phyloP scores from a whole-genome alignment of 2,113 vertebrate species.

The Nanorana parkeri region DNA sequence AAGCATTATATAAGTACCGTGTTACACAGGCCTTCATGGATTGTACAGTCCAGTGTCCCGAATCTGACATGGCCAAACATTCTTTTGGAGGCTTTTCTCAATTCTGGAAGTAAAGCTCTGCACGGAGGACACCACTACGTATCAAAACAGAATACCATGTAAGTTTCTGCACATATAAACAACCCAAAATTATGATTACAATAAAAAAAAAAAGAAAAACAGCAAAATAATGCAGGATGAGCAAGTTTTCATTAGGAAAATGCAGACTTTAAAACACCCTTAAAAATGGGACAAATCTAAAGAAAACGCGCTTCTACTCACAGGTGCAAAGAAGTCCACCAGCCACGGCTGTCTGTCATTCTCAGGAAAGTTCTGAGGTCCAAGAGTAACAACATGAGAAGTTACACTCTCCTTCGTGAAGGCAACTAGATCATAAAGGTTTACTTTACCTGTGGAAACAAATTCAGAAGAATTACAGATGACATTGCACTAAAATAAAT shows the following conservation, averaged over 20 bases:
- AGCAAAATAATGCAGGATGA: no score
- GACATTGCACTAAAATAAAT: not conserved
- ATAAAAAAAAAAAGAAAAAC: not conserved
- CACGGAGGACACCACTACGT: constrained; percentile 96
- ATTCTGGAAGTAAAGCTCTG: constrained; percentile 89
- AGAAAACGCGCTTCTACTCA: constrained; percentile 66
- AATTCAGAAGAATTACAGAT: not conserved
- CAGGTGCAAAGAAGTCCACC: constrained; percentile 97
- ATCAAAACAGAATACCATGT: not conserved
- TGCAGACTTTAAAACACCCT: not conserved
- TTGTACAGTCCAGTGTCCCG: constrained; percentile 93
- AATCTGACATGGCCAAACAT: constrained; percentile 91
- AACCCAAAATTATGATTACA: not conserved
- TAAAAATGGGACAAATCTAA: not conserved
- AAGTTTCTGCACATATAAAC: no score
- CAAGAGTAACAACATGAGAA: constrained; percentile 90
- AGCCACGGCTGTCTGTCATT: constrained; percentile 93
- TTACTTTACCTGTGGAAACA: constrained; percentile 83
- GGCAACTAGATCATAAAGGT: constrained; percentile 90
- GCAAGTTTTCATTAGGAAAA: not conserved
- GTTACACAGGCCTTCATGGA: constrained; percentile 90
- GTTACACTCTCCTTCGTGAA: constrained; percentile 95
- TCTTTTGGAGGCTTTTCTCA: constrained; percentile 94
- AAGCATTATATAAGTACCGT: constrained; percentile 72
- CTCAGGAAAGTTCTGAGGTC: constrained; percentile 94